Percentiles rank a stretch among this genome's conserved stretches.
Conservation (phyloP, 2,113 vertebrate genomes). For the Eurypyga helias region DNA sequence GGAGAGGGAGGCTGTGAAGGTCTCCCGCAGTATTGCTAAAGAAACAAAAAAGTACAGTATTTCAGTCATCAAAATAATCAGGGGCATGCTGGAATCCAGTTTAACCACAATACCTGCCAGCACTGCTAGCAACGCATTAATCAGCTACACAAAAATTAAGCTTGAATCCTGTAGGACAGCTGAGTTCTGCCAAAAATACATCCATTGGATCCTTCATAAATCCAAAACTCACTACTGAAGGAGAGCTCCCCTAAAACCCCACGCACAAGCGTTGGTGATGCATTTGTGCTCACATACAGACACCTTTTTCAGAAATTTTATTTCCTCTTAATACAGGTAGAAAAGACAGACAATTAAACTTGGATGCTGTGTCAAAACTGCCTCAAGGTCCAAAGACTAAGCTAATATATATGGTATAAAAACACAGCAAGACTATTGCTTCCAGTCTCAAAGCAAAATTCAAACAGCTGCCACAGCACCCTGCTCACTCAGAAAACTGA, state of each 20-base stretch:
- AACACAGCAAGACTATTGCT: not conserved
- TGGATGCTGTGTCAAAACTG: not conserved
- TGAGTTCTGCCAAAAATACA: not conserved
- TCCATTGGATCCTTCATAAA: not conserved
- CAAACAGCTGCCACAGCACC: not conserved
- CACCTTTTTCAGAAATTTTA: not conserved
- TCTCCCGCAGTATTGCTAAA: not conserved
- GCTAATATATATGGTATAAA: not conserved
- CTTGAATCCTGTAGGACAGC: not conserved
- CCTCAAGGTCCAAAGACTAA: not conserved
- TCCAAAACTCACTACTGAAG: not conserved
- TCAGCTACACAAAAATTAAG: constrained; percentile 25
- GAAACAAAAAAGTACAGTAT: not conserved
- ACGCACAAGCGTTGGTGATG: not conserved
- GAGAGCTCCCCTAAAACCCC: not conserved
- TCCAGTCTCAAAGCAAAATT: not conserved
- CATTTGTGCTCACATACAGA: not conserved
- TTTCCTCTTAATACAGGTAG: not conserved
- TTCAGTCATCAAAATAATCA: not conserved
- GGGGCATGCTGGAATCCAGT: not conserved
- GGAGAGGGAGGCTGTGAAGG: not conserved
- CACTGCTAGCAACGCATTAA: not conserved
- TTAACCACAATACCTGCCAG: constrained; percentile 15
- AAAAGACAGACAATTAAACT: not conserved
- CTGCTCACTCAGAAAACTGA: not conserved